Base-by-base conservation (phyloP, 2,797 vertebrate species). In the Euthynnus affinis region DNA sequence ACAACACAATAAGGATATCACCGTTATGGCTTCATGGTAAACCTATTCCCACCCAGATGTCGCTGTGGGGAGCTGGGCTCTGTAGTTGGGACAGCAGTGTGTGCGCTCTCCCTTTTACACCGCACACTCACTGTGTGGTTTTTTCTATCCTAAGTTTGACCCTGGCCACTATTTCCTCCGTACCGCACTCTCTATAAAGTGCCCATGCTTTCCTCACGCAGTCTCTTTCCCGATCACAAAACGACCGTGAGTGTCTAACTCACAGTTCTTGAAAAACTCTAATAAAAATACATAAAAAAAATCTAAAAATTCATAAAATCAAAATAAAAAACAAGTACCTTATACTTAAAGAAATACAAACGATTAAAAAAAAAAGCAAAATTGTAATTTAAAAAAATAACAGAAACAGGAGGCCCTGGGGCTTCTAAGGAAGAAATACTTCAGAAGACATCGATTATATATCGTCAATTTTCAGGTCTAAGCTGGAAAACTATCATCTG, bases 221-320 rank as follows among this genome's bases (percentile, higher is more conserved):
- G 89, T 90, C 96, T 96, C 95, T 96, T 96, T 96, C 89, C 91
- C 90, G 89, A 82, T 94, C 92, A 93, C 93, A 93, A 93, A 94
- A 94, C 92, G 84, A 92, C 93, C 89, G 95, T 96, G 95, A 95
- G 96, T 96, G 95, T 93, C 78, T 68, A 92, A 95, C 96, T 96
- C 95, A 95, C 96, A 64, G 94, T 91, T 93, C 87, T 91, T 87
- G 85, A 93, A 93, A 92, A 94, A 92, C 90, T 94, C 88, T 22
- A 93, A 93, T 91, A 92, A 93, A 93, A 95, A 94, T 86, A 79
- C 64, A 88, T 86, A 93, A 95, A 96, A 46, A 46, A 95, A 94
- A 92, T 85, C 94, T 81, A 95, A 95, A 49, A 95, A 95, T 79
- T 60, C 18, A 92, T 56, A 94, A 95, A 96, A 95, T 75, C 20